Percentiles rank a stretch among this genome's conserved stretches.
Conservation (phyloP, 1,140 invertebrate genomes). For the Lethrus apterus region DNA sequence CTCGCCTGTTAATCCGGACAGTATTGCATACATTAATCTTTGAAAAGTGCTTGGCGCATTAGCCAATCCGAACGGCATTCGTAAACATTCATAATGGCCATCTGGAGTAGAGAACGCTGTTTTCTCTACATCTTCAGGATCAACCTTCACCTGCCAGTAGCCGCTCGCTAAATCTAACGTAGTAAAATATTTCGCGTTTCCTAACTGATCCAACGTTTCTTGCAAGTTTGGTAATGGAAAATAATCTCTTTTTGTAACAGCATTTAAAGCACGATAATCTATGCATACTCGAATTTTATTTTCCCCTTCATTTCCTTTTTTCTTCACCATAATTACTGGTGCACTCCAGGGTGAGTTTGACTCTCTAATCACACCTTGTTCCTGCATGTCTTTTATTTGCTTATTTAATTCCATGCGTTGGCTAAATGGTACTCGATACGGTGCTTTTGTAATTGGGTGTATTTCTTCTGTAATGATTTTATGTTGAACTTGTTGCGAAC, state of each 20-base stretch:
- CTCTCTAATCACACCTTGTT: constrained; percentile 27
- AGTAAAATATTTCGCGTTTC: constrained; percentile 18
- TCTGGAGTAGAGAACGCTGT: constrained; percentile 27
- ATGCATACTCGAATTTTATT: constrained; percentile 31
- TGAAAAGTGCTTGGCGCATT: constrained; percentile 12
- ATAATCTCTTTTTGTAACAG: constrained; percentile 32
- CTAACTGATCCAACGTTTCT: constrained; percentile 13
- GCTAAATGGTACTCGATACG: constrained; percentile 17
- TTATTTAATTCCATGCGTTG: constrained; percentile 16
- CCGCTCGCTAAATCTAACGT: constrained; percentile 14
- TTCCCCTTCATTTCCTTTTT: constrained; percentile 20
- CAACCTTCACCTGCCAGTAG: constrained; percentile 14
- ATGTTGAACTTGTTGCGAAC: constrained; percentile 22
- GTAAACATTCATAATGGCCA: constrained; percentile 40
- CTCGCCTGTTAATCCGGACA: constrained; percentile 14
- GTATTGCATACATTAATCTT: constrained; percentile 31
- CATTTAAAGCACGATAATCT: constrained; percentile 40
- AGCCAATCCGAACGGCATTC: constrained; percentile 38
- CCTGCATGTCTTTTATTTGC: constrained; percentile 29
- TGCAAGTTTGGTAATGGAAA: constrained; percentile 33
- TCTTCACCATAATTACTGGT: constrained; percentile 37
- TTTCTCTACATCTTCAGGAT: constrained; percentile 5
- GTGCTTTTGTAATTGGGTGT: constrained; percentile 3
- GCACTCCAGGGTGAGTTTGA: constrained; percentile 37
- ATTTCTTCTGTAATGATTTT: constrained; percentile 14